A percentile compares a stretch with the other conserved stretches of the same genome.
Evolutionary conservation across 2,113 vertebrate species (phyloP).

Genomic region (Cisticola juncidis): DNA sequence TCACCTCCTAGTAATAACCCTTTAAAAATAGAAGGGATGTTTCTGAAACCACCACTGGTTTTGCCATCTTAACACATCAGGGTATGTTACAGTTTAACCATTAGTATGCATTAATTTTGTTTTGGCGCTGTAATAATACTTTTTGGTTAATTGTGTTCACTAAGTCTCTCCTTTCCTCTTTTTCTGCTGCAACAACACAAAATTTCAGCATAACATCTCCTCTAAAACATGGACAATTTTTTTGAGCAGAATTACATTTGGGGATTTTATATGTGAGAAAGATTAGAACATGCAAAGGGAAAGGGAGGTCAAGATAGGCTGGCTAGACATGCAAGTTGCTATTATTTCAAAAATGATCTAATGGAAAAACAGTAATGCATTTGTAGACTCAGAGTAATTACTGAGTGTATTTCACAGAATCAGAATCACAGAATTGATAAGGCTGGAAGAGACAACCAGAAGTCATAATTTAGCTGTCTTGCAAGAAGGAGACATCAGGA

Average conservation of each 20-base stretch:
- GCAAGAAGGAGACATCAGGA: background rate
- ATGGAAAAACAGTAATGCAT: background rate
- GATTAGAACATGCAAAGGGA: background rate
- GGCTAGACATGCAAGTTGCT: background rate
- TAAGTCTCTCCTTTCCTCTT: background rate
- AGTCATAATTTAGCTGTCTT: background rate
- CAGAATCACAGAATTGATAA: background rate
- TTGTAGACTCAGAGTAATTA: background rate
- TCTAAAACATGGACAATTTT: background rate
- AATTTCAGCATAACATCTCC: background rate
- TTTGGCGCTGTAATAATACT: background rate
- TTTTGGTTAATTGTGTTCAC: background rate
- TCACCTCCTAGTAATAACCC: background rate
- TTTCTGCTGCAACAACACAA: background rate
- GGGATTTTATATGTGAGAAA: background rate
- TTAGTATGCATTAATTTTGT: background rate
- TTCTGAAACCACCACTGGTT: background rate
- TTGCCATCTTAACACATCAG: background rate
- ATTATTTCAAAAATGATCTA: background rate
- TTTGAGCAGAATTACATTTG: background rate
- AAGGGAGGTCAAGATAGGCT: background rate
- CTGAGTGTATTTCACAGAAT: background rate
- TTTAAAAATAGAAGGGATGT: background rate
- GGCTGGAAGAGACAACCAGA: background rate
- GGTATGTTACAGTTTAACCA: background rate